phyloP scores from a whole-genome alignment of 2,888 invertebrate genomes.

The Drosophila meridionalis region DNA sequence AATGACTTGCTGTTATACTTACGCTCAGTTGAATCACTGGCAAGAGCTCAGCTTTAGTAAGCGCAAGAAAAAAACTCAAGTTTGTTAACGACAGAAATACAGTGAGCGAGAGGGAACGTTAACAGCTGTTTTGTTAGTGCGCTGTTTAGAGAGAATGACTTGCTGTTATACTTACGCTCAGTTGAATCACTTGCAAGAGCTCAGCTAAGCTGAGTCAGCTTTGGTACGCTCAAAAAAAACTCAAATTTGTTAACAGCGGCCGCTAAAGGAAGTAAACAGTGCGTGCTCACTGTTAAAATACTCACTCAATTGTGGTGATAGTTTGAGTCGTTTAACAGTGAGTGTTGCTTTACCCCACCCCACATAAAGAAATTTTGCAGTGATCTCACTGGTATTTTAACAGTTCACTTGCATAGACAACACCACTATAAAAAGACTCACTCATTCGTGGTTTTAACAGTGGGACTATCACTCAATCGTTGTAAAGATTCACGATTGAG shows the following conservation, averaged over 20 bases:
- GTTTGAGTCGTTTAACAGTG: too few species aligned
- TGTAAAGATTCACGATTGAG: slow-evolving; percentile 8
- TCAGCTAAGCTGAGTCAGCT: too few species aligned
- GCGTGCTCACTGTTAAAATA: not conserved
- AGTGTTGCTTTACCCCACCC: too few species aligned
- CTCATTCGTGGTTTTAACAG: not conserved
- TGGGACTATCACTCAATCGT: not conserved
- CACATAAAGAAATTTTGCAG: too few species aligned
- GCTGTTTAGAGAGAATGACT: not conserved
- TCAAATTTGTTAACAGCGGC: not conserved
- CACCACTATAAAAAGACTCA: too few species aligned
- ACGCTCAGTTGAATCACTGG: not conserved
- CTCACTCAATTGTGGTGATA: too few species aligned
- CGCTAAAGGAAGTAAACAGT: not conserved
- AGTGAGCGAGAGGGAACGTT: not conserved
- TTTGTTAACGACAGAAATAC: not conserved
- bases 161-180: not conserved
- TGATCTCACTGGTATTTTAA: not conserved
- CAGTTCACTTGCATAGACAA: not conserved
- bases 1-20: not conserved
- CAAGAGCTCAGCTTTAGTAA: not conserved
- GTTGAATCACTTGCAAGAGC: not conserved
- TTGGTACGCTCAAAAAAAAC: not conserved
- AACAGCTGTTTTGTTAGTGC: slow-evolving; percentile 35
- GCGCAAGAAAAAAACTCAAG: not conserved